phyloP scores from a whole-genome alignment of 2,888 invertebrate genomes.

The Hyppa rectilinea region DNA sequence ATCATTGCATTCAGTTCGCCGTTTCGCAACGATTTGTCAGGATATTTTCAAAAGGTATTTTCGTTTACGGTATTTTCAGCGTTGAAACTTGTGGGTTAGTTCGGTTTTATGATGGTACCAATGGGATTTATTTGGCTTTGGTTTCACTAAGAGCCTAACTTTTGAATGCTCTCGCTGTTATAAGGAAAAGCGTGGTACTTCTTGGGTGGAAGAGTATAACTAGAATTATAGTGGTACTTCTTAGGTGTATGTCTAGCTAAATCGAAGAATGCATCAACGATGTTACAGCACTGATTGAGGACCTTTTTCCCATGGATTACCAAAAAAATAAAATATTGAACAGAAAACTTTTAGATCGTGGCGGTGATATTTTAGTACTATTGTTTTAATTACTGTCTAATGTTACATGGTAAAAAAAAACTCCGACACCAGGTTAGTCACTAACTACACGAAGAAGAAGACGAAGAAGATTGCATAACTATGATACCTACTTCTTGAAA shows the following conservation, averaged over 20 bases:
- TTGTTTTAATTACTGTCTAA: neutral
- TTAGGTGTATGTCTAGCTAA: neutral
- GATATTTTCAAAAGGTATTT: conserved; percentile 80
- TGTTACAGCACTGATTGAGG: neutral
- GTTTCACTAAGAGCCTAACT: conserved; percentile 31
- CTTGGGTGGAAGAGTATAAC: too few species aligned
- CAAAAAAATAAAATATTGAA: too few species aligned
- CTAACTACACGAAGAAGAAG: too few species aligned
- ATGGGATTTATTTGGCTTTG: conserved; percentile 52
- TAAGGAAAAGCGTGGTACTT: neutral
- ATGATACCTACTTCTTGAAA: too few species aligned
- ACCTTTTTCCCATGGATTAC: too few species aligned
- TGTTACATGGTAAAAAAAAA: too few species aligned
- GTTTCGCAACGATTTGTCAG: conserved; percentile 86
- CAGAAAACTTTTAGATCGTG: neutral
- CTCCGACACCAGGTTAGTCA: too few species aligned
- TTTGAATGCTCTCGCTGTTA: conserved; percentile 15
- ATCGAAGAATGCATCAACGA: neutral
- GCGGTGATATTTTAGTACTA: neutral
- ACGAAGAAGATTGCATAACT: too few species aligned
- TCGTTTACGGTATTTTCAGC: conserved; percentile 68
- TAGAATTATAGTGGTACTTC: too few species aligned
- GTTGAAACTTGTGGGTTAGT: conserved; percentile 70
- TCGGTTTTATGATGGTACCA: conserved; percentile 64
- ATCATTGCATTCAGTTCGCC: conserved; percentile 85